Conservation (phyloP, 2,797 vertebrate genomes). For the Notamacropus eugenii region DNA sequence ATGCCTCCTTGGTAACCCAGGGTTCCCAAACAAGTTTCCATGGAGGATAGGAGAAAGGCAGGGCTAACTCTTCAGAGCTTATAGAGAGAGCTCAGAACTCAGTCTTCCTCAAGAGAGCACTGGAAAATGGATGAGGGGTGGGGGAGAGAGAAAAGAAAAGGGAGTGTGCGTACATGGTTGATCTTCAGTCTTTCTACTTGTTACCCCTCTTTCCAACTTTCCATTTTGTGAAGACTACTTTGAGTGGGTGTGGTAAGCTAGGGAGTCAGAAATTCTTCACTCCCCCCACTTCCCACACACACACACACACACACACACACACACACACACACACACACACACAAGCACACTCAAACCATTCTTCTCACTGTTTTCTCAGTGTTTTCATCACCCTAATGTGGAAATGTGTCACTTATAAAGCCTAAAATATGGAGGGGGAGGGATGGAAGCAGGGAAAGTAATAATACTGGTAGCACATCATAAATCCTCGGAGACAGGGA, state of each 20-base stretch:
- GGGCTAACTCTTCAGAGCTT: constrained; percentile 27
- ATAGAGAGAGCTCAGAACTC: constrained; percentile 31
- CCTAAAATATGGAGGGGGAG: constrained; percentile 77
- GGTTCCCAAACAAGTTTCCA: neutral
- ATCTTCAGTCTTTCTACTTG: neutral
- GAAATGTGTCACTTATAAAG: constrained; percentile 80
- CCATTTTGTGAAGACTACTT: neutral
- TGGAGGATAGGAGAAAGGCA: neutral
- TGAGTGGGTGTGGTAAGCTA: neutral
- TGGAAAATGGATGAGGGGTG: neutral
- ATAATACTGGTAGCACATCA: constrained; percentile 77
- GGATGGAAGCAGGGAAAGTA: constrained; percentile 75
- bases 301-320: neutral
- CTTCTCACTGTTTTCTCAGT: constrained; percentile 35
- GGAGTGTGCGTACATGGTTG: neutral
- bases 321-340: neutral
- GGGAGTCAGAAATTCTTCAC: neutral
- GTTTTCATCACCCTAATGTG: constrained; percentile 66
- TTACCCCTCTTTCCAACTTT: neutral
- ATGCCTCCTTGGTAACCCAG: constrained; percentile 50
- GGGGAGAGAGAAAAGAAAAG: neutral
- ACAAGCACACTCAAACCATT: neutral
- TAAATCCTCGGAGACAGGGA: constrained; percentile 80
- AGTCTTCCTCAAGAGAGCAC: neutral
- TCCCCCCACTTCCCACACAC: neutral